phyloP scores from a whole-genome alignment of 2,888 invertebrate species.

The Syritta pipiens region DNA sequence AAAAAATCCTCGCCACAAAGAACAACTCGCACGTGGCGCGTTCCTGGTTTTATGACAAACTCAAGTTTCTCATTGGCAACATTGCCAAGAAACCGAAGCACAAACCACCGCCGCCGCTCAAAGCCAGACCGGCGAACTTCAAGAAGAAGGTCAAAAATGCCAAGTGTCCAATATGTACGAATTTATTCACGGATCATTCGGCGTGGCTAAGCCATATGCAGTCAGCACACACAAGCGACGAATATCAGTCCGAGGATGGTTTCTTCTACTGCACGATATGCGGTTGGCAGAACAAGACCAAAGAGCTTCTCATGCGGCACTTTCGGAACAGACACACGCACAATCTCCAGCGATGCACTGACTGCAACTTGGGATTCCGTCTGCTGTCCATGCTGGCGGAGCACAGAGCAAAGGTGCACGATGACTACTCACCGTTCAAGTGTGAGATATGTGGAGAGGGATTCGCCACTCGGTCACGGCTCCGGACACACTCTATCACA shows the following conservation, averaged over 20 bases:
- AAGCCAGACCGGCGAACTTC: slow-evolving; percentile 33
- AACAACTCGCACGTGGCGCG: not conserved
- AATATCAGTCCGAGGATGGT: slow-evolving; percentile 44
- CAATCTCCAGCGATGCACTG: slow-evolving; percentile 38
- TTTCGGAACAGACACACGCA: slow-evolving; percentile 49
- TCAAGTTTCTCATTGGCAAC: slow-evolving; percentile 5
- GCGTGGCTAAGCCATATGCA: slow-evolving; percentile 49
- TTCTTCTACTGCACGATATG: slow-evolving; percentile 58
- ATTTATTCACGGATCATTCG: slow-evolving; percentile 35
- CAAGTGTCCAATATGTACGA: slow-evolving; percentile 42
- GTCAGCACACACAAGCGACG: slow-evolving; percentile 35
- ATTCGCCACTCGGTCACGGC: slow-evolving; percentile 25
- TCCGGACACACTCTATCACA: slow-evolving; percentile 23
- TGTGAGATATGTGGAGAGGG: slow-evolving; percentile 52
- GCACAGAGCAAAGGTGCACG: slow-evolving; percentile 37
- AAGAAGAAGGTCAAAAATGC: slow-evolving; percentile 41
- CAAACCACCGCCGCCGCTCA: slow-evolving; percentile 8
- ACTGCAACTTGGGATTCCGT: slow-evolving; percentile 51
- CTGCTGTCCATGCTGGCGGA: slow-evolving; percentile 46
- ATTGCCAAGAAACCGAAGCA: not conserved
- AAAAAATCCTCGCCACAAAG: not conserved
- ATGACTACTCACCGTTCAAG: slow-evolving; percentile 47
- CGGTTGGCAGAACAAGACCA: slow-evolving; percentile 57
- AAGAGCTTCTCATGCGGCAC: slow-evolving; percentile 48
- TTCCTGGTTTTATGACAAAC: slow-evolving; percentile 24